A percentile compares a stretch with the other conserved stretches of the same genome.
Conservation (phyloP, 2,113 vertebrate genomes). For the Chinchilla lanigera region DNA sequence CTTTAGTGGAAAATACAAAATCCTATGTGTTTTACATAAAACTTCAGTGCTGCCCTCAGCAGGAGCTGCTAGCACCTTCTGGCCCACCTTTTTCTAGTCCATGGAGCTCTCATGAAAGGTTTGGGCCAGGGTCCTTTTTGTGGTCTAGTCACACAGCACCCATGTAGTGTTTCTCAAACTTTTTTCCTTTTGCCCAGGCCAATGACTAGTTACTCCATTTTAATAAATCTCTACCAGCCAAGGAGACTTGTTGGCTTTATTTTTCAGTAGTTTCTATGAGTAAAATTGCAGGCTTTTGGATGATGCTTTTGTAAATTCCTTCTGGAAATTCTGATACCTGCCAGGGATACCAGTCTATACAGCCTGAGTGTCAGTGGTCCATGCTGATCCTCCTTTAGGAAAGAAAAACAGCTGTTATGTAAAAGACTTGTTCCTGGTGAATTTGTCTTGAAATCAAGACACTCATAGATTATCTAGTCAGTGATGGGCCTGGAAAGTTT, state of each 20-base stretch:
- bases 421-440: slow-evolving; percentile 3
- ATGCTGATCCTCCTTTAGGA: not conserved
- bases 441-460: not conserved
- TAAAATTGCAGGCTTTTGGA: not conserved
- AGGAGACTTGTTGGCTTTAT: not conserved
- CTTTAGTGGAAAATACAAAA: not conserved
- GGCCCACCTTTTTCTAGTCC: not conserved
- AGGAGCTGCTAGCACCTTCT: not conserved
- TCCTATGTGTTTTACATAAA: not conserved
- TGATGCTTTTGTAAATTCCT: not conserved
- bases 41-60: not conserved
- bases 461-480: not conserved
- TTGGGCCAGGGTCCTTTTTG: not conserved
- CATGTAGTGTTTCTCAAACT: not conserved
- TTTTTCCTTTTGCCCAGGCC: not conserved
- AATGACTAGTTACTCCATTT: not conserved
- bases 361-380: not conserved
- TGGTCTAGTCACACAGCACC: not conserved
- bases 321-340: slow-evolving; percentile 10
- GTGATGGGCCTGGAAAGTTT: not conserved
- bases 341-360: not conserved
- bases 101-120: not conserved
- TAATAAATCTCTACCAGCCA: not conserved
- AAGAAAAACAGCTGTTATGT: not conserved
- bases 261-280: not conserved